Evolutionary conservation across 2,888 invertebrate genomes (phyloP), one percentile per base, ranked within the genome.

Genomic region (Scrobipalpa atriplicella): DNA sequence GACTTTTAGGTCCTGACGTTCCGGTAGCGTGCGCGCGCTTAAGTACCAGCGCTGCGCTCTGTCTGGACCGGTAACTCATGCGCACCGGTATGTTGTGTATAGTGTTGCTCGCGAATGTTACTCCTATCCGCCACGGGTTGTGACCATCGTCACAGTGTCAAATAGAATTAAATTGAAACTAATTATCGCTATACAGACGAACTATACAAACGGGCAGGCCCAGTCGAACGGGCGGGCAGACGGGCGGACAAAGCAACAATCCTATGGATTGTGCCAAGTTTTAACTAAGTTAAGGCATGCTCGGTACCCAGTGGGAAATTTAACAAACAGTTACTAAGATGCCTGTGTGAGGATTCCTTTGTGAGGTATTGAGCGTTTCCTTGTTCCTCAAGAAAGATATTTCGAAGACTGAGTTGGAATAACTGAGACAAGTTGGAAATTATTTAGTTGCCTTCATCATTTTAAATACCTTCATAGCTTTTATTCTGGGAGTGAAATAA

Each of bases 271-370:
- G 39, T 16, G 54, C 39, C 76, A 76, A 81, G 78, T 81, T 79
- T 75, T 78, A 80, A 81, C 81, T 75, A 68, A 76, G 76, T 79
- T 78, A 64, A 70, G 70, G 69, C 70, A 73, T 75, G 75, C 73
- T 43, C 41, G 69, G 73, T 68, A 71, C 58, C 64, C 41, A 60
- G 38, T 41, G 41, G 62, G 51, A 62, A 56, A 67, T 65, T 67
- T 67, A 38, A 56, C 62, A 65, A 65, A 65, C 65, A 67, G 64
- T 61, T 64, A 64, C 58, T 60, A 54, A 64, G 66, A 61, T 52
- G 19, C 41, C 13, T 61, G 39, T 36, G 64, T 51, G 38, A 61
- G 38, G 38, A 41, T 36, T 19, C 47, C 60, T 65, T 65, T 65
- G 65, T 60, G 19, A 41, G 56, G 18, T 11, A 61, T 52, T 52